These are phyloP conservation scores for Prosopocoilus inquinatus DNA, from an alignment of 2,888 invertebrate genomes.

Conservation along the genomic window DNA sequence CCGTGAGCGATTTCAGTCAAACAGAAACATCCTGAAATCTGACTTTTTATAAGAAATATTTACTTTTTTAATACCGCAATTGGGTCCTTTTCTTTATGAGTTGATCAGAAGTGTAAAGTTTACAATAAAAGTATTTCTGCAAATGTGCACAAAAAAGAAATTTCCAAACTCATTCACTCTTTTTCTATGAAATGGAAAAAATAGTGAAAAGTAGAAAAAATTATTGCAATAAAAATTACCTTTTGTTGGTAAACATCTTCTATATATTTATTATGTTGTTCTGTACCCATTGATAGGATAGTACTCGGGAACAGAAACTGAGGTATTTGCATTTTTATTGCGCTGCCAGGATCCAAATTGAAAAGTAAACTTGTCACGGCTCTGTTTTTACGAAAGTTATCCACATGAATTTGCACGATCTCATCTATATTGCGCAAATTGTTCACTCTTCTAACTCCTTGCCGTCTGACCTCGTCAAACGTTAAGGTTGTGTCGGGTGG, in stretches of 20 bases:
- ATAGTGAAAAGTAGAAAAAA: not conserved
- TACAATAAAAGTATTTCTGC: no score
- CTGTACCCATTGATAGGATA: slow-evolving; percentile 61
- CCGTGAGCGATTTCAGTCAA: slow-evolving; percentile 90
- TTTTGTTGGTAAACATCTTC: slow-evolving; percentile 40
- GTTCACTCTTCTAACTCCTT: slow-evolving; percentile 15
- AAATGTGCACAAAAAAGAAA: no score
- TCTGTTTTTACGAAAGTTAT: slow-evolving; percentile 10
- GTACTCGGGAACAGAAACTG: slow-evolving; percentile 67
- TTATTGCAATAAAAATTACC: slow-evolving; percentile 10
- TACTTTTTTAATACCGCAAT: not conserved
- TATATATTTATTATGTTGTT: slow-evolving; percentile 57
- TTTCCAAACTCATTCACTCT: no score
- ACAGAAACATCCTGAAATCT: slow-evolving; percentile 74
- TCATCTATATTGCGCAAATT: slow-evolving; percentile 8
- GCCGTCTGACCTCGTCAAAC: slow-evolving; percentile 20
- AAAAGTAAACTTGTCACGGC: slow-evolving; percentile 54
- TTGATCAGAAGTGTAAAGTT: no score
- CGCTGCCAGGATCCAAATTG: slow-evolving; percentile 60
- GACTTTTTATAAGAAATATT: not conserved
- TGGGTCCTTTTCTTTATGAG: not conserved
- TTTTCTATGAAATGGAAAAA: not conserved
- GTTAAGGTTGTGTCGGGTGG: slow-evolving; percentile 9
- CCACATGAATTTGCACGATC: slow-evolving; percentile 1
- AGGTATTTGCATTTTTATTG: slow-evolving; percentile 63